Conservation (phyloP, 2,888 invertebrate species). For the Tuberolachnus salignus region DNA sequence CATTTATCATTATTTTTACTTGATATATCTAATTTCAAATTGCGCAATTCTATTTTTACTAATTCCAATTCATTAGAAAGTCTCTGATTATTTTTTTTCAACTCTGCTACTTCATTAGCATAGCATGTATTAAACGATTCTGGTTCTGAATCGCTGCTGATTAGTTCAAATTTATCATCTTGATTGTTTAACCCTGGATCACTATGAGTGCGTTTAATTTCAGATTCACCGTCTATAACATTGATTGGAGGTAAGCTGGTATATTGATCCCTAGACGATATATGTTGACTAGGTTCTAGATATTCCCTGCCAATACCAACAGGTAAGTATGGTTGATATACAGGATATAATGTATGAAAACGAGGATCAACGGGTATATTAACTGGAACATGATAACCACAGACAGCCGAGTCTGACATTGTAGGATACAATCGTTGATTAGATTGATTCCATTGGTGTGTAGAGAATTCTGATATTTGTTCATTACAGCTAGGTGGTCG, state of each 20-base stretch:
- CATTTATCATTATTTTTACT: conserved; percentile 37
- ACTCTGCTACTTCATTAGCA: conserved; percentile 54
- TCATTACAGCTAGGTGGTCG: conserved; percentile 38
- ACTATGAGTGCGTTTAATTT: conserved; percentile 57
- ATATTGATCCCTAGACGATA: conserved; percentile 48
- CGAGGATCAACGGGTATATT: conserved; percentile 52
- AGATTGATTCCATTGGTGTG: conserved; percentile 55
- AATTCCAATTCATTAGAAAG: conserved; percentile 53
- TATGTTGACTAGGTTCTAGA: conserved; percentile 29
- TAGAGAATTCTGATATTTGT: conserved; percentile 56
- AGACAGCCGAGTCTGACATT: conserved; percentile 57
- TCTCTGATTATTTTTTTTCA: conserved; percentile 56
- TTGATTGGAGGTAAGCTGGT: conserved; percentile 58
- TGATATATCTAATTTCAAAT: conserved; percentile 54
- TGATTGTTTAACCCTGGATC: conserved; percentile 58
- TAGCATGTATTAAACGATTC: conserved; percentile 41
- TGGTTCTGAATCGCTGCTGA: conserved; percentile 52
- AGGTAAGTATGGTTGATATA: conserved; percentile 43
- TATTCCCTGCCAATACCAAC: conserved; percentile 44
- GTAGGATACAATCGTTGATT: conserved; percentile 56
- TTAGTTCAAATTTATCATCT: conserved; percentile 57
- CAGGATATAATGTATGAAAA: conserved; percentile 54
- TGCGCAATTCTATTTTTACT: conserved; percentile 53
- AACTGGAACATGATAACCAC: conserved; percentile 55
- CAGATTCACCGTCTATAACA: conserved; percentile 44